These are phyloP conservation scores for Hippocampus guttulatus DNA, from an alignment of 2,113 vertebrate genomes.

Conservation along the genomic window DNA sequence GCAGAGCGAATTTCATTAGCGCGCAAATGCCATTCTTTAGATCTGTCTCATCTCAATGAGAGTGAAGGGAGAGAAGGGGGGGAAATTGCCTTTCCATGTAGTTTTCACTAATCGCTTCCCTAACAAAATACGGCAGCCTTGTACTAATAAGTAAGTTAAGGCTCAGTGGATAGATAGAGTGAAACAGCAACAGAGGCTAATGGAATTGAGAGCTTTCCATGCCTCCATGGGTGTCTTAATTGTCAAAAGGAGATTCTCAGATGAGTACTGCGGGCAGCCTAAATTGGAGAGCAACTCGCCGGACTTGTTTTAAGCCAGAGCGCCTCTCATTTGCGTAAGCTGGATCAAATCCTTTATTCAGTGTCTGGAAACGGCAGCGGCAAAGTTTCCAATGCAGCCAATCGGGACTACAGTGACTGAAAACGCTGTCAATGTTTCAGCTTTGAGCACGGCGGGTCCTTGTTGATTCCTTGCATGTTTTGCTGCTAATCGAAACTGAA, in stretches of 20 bases:
- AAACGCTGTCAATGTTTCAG: constrained; percentile 39
- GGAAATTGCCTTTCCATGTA: constrained; percentile 64
- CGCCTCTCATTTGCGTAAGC: constrained; percentile 34
- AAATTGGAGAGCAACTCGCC: constrained; percentile 52
- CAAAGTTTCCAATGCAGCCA: constrained; percentile 30
- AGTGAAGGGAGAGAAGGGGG: constrained; percentile 20
- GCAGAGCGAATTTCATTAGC: constrained; percentile 62
- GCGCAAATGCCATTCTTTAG: constrained; percentile 58
- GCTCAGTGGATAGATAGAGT: constrained; percentile 63
- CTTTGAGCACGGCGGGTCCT: not conserved
- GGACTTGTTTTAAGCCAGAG: constrained; percentile 50
- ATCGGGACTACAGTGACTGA: constrained; percentile 31
- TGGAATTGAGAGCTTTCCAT: constrained; percentile 60
- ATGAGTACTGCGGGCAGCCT: constrained; percentile 46
- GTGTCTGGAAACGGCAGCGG: constrained; percentile 34
- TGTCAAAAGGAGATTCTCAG: constrained; percentile 55
- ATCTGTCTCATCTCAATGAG: constrained; percentile 60
- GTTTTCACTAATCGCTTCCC: constrained; percentile 64
- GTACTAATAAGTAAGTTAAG: constrained; percentile 65
- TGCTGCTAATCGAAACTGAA: not conserved
- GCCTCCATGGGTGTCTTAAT: constrained; percentile 62
- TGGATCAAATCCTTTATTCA: constrained; percentile 50
- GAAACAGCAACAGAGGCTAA: constrained; percentile 51
- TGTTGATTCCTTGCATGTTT: not conserved
- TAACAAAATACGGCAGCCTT: constrained; percentile 56